Evolutionary conservation across 1,140 invertebrate genomes (phyloP).

Genomic region (Trachymyrmex septentrionalis): DNA sequence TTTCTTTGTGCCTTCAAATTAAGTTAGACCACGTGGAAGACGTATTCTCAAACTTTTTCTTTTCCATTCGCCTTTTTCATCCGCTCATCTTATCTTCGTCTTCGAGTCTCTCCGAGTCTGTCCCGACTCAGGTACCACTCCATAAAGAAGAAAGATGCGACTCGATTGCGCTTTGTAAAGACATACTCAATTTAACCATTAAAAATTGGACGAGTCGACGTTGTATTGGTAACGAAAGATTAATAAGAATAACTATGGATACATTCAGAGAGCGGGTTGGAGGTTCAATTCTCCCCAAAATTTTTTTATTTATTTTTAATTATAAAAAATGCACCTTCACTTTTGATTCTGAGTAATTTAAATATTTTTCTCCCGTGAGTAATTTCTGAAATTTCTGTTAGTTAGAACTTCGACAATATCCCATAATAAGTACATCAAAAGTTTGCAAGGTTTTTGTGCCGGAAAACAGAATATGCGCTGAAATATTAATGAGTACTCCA

Average conservation of each 20-base stretch:
- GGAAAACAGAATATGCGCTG: too few relatives aligned
- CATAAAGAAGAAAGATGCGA: slow-evolving; percentile 10
- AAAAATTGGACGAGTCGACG: neutral
- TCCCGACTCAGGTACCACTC: slow-evolving; percentile 6
- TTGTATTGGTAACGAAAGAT: neutral
- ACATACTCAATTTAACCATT: slow-evolving; percentile 15
- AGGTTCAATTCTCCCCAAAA: too few relatives aligned
- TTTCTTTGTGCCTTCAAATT: slow-evolving; percentile 77
- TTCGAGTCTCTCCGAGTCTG: neutral
- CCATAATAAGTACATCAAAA: too few relatives aligned
- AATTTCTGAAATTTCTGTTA: too few relatives aligned
- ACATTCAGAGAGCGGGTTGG: too few relatives aligned
- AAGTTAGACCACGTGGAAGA: slow-evolving; percentile 73
- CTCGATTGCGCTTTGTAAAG: slow-evolving; percentile 2
- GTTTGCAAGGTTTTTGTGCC: too few relatives aligned
- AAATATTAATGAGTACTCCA: too few relatives aligned
- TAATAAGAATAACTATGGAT: neutral
- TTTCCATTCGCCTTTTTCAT: slow-evolving; percentile 40
- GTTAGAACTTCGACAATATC: too few relatives aligned
- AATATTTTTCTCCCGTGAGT: too few relatives aligned
- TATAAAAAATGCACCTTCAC: too few relatives aligned
- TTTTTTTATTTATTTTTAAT: too few relatives aligned
- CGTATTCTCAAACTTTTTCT: slow-evolving; percentile 69
- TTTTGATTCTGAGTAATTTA: too few relatives aligned
- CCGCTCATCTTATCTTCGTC: slow-evolving; percentile 57